Evolutionary conservation across 2,113 vertebrate species (phyloP).

Genomic region (Pollachius pollachius): DNA sequence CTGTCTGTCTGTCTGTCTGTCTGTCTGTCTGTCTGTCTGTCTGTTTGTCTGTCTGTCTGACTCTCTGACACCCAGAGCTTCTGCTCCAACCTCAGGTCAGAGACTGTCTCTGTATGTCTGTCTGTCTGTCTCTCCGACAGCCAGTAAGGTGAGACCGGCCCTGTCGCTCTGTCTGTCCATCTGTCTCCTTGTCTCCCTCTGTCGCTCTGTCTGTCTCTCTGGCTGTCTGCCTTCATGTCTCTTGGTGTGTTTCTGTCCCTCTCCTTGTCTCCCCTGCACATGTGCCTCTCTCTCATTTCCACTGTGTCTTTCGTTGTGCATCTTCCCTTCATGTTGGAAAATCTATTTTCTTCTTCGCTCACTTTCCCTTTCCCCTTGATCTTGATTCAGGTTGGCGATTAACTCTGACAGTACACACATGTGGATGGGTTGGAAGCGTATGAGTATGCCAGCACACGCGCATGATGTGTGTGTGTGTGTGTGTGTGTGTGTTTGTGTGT

Average conservation of each 20-base stretch:
- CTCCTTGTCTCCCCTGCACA: too few relatives aligned
- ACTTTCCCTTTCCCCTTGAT: background rate
- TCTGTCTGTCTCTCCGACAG: background rate
- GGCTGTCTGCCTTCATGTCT: background rate
- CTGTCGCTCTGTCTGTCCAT: background rate
- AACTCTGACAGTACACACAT: slow-evolving; percentile 3
- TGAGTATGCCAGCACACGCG: slow-evolving; percentile 11
- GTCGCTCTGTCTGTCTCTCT: background rate
- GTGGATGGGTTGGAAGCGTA: background rate
- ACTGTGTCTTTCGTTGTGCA: background rate
- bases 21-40: slow-evolving; percentile 73
- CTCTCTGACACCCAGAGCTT: background rate
- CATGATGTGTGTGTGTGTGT: background rate
- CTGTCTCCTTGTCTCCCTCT: background rate
- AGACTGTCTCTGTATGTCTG: background rate
- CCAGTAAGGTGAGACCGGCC: too few relatives aligned
- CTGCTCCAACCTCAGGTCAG: too few relatives aligned
- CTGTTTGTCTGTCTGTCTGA: slow-evolving; percentile 65
- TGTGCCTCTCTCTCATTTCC: background rate
- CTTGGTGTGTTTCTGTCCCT: too few relatives aligned
- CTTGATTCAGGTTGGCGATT: slow-evolving; percentile 24
- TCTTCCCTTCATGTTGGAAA: background rate
- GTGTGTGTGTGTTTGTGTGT: background rate
- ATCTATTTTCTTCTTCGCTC: background rate
- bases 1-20: background rate